Conservation (phyloP, 2,888 invertebrate species). For the Melanostoma mellinum region DNA sequence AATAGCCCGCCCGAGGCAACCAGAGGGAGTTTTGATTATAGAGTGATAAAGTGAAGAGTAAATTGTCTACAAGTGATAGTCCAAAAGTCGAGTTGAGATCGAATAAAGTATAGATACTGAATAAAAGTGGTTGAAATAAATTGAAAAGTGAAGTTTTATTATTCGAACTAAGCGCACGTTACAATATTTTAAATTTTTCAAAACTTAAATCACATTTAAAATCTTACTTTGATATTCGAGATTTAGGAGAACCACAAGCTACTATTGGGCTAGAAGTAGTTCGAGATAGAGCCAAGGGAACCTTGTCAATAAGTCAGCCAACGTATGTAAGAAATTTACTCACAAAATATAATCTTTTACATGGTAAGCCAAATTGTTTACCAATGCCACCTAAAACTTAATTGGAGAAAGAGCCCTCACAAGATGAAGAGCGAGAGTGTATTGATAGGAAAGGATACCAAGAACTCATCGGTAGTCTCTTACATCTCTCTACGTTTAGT, state of each 20-base stretch:
- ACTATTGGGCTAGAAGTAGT: conserved; percentile 6
- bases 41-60: no score
- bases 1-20: no score
- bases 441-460: conserved; percentile 19
- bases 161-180: no score
- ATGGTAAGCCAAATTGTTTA: conserved; percentile 18
- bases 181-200: neutral
- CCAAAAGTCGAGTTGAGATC: no score
- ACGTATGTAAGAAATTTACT: conserved; percentile 5
- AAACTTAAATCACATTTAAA: conserved; percentile 8
- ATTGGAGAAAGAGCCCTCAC: conserved; percentile 22
- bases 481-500: conserved; percentile 43
- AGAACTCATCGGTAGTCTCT: conserved; percentile 21
- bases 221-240: conserved; percentile 6
- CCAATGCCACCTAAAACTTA: conserved; percentile 27
- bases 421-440: conserved; percentile 11
- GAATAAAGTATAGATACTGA: no score
- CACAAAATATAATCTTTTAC: conserved; percentile 7
- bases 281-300: neutral
- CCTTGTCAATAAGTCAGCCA: conserved; percentile 1
- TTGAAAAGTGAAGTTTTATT: no score
- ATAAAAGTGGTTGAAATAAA: no score
- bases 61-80: no score
- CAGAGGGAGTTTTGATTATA: no score
- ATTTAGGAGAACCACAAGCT: conserved; percentile 5